Evolutionary conservation across 2,888 invertebrate genomes (phyloP), one percentile per base, ranked within the genome.

Genomic region (Anthrax anthrax): DNA sequence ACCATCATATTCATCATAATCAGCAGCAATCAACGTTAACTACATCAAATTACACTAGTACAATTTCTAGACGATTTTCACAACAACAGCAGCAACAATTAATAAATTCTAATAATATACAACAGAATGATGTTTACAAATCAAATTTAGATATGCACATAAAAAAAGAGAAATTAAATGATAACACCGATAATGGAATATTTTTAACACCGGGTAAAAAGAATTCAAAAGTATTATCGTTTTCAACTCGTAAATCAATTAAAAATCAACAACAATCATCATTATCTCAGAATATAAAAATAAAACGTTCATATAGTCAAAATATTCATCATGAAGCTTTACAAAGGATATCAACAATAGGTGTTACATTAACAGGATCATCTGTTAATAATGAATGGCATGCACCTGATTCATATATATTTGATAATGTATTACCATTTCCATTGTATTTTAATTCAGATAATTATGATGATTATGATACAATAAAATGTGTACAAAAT

Each of bases 311-410:
- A 37, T 51, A 52, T 38, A 55, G 53, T 49, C 53, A 55, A 52
- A 52, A 51, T 38, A 51, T 72, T 12, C 63, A 73, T 23, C 76
- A 77, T 53, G 76, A 77, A 58, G 72, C 74, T 0, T 56, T 76
- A 46, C 75, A 76, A 56, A 73, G 76, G 72, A 75, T 76, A 75
- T 32, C 46, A 19, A 49, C 19, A 42, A 46, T 42, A 10, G 54
- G 52, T 4, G 18, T 63, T 60, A 45, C 51, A 12, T 70, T 65
- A 2, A 63, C 70, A 1, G 48, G 68, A 34, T 61, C 68, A 27
- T 16, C 51, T 18, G 34, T 49, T 34, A 12, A 12, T 45, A 47
- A 50, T 50, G 56, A 60, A 39, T 74, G 74, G 74, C 72, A 72
- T 46, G 72, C 74, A 3, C 74, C 74, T 0, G 72, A 70, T 8